phyloP scores from a whole-genome alignment of 1,140 invertebrate genomes.

The Aphelinus atriplicis region DNA sequence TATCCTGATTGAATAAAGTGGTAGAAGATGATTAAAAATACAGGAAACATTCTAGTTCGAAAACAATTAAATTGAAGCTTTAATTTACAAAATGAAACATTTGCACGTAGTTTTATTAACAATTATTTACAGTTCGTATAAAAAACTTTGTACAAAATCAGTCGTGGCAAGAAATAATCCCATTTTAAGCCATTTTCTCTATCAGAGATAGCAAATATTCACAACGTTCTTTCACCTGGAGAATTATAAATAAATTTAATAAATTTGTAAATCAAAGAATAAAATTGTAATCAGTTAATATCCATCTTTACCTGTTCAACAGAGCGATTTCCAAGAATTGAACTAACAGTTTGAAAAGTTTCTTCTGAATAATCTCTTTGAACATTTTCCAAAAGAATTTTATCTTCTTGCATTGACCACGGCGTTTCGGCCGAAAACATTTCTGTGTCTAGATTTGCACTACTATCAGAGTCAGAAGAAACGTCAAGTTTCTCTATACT shows the following conservation, averaged over 20 bases:
- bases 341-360: conserved; percentile 54
- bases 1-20: conserved; percentile 18
- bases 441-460: conserved; percentile 36
- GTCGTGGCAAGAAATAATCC: neutral
- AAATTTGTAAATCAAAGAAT: conserved; percentile 15
- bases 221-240: conserved; percentile 57
- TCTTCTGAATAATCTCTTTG: conserved; percentile 61
- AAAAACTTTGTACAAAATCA: conserved; percentile 30
- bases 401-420: conserved; percentile 63
- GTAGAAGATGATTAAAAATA: conserved; percentile 10
- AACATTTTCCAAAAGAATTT: conserved; percentile 57
- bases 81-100: conserved; percentile 5
- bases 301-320: conserved; percentile 51
- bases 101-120: conserved; percentile 20
- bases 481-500: conserved; percentile 47
- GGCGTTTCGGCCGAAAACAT: conserved; percentile 42
- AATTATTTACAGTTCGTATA: conserved; percentile 27
- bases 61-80: conserved; percentile 25
- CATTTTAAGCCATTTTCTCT: conserved; percentile 54
- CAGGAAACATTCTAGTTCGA: conserved; percentile 25
- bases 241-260: conserved; percentile 24
- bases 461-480: conserved; percentile 44
- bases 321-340: conserved; percentile 53
- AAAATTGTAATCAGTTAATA: neutral
- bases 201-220: conserved; percentile 56